Evolutionary conservation across 2,888 invertebrate species (phyloP).

Genomic region (Cheilosia vulpina): DNA sequence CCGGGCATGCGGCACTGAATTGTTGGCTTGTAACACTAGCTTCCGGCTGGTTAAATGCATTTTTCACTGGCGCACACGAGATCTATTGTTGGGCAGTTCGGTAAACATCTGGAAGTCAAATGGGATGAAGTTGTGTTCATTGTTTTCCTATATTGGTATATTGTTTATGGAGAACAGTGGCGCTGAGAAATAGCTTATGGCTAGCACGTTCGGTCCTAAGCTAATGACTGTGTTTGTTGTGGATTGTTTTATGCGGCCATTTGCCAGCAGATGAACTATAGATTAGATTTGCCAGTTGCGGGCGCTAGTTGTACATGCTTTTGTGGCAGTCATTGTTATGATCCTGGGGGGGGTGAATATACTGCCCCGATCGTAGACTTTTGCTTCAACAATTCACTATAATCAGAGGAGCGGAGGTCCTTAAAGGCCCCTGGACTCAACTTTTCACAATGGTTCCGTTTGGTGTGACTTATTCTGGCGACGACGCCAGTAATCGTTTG

Average conservation of each 20-base stretch:
- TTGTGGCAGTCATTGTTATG: not conserved
- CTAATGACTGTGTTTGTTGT: slow-evolving; percentile 17
- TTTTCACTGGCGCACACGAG: slow-evolving; percentile 20
- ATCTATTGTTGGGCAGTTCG: slow-evolving; percentile 43
- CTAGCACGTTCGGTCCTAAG: slow-evolving; percentile 29
- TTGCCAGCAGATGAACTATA: not conserved
- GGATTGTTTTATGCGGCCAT: slow-evolving; percentile 14
- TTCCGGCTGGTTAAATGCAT: slow-evolving; percentile 46
- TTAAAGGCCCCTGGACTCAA: too few relatives aligned
- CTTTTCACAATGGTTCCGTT: too few relatives aligned
- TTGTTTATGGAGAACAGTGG: slow-evolving; percentile 29
- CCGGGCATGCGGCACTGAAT: slow-evolving; percentile 43
- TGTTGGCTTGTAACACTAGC: slow-evolving; percentile 60
- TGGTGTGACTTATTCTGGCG: too few relatives aligned
- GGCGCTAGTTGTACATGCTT: not conserved
- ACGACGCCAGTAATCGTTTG: too few relatives aligned
- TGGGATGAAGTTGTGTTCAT: slow-evolving; percentile 56
- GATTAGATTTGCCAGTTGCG: not conserved
- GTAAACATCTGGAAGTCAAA: slow-evolving; percentile 64
- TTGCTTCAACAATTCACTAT: too few relatives aligned
- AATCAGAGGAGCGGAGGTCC: too few relatives aligned
- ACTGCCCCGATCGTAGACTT: too few relatives aligned
- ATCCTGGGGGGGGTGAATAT: not conserved
- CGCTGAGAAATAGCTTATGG: slow-evolving; percentile 42
- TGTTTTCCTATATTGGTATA: not conserved